phyloP scores from a whole-genome alignment of 37 sponge, comb jelly and placozoan genomes.

The Cliona cf. orientalis region DNA sequence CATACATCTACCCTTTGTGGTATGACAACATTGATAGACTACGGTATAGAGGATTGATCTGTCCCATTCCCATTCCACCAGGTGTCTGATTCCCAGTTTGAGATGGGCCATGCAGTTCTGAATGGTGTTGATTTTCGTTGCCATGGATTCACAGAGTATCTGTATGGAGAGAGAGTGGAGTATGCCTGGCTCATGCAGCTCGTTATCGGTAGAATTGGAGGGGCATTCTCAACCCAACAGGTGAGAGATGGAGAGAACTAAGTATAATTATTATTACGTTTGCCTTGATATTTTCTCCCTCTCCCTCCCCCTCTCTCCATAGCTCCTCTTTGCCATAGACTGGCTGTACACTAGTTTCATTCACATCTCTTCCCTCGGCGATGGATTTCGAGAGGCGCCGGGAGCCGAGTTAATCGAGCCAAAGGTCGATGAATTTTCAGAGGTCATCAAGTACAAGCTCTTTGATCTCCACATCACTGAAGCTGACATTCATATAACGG shows the following conservation, averaged over 20 bases:
- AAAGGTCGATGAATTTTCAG: constrained; percentile 63
- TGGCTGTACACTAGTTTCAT: constrained; percentile 54
- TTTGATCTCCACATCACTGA: constrained; percentile 34
- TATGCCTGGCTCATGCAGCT: constrained; percentile 82
- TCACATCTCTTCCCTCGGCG: constrained; percentile 44
- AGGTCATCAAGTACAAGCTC: constrained; percentile 64
- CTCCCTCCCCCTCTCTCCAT: too few relatives aligned
- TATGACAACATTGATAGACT: too few relatives aligned
- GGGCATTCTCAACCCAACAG: constrained; percentile 46
- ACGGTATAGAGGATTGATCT: too few relatives aligned
- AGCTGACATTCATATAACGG: constrained; percentile 35
- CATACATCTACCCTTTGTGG: constrained; percentile 51
- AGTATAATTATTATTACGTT: not conserved
- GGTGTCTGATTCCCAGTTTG: not conserved
- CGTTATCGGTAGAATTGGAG: constrained; percentile 30
- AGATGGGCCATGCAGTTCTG: constrained; percentile 45
- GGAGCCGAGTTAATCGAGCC: constrained; percentile 53
- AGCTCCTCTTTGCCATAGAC: constrained; percentile 51
- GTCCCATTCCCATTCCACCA: not conserved
- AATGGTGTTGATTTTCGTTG: constrained; percentile 40
- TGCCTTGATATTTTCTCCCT: not conserved
- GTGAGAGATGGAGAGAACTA: constrained; percentile 21
- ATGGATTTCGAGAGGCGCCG: constrained; percentile 54
- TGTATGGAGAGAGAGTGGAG: constrained; percentile 77
- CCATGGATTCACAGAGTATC: constrained; percentile 71